Conservation (phyloP, 2,113 vertebrate genomes). For the Dendropsophus ebraccatus region DNA sequence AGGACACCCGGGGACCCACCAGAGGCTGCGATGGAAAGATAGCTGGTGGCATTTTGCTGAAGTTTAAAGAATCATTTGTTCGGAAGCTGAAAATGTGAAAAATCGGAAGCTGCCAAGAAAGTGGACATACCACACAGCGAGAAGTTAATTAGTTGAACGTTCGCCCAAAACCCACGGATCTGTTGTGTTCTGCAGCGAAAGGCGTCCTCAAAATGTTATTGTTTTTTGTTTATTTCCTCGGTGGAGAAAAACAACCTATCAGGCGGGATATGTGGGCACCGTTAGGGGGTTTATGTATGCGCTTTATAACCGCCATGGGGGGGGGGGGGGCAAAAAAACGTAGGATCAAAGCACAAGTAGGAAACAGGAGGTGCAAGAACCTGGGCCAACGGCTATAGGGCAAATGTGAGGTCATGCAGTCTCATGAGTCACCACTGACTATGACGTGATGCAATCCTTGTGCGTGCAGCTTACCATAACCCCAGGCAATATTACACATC, state of each 20-base stretch:
- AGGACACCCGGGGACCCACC: neutral
- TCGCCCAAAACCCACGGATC: neutral
- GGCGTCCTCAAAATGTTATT: neutral
- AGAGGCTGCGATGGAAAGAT: neutral
- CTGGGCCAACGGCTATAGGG: neutral
- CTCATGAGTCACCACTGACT: neutral
- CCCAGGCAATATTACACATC: neutral
- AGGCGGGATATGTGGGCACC: neutral
- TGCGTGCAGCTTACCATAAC: neutral
- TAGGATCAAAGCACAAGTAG: neutral
- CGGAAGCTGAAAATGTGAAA: neutral
- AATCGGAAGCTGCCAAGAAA: conserved; percentile 25
- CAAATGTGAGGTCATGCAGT: neutral
- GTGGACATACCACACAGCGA: conserved; percentile 24
- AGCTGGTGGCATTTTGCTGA: neutral
- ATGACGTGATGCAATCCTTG: neutral
- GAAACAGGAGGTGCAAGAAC: neutral
- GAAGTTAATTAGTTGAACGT: conserved; percentile 31
- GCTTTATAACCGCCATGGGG: neutral
- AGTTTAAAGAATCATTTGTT: conserved; percentile 19
- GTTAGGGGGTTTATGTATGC: neutral
- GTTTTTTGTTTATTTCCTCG: conserved; percentile 18
- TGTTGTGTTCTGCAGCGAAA: neutral
- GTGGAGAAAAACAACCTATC: neutral
- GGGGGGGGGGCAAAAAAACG: too few relatives aligned